Evolutionary conservation across 2,797 vertebrate species (phyloP).

Genomic region (Sylvilagus floridanus): DNA sequence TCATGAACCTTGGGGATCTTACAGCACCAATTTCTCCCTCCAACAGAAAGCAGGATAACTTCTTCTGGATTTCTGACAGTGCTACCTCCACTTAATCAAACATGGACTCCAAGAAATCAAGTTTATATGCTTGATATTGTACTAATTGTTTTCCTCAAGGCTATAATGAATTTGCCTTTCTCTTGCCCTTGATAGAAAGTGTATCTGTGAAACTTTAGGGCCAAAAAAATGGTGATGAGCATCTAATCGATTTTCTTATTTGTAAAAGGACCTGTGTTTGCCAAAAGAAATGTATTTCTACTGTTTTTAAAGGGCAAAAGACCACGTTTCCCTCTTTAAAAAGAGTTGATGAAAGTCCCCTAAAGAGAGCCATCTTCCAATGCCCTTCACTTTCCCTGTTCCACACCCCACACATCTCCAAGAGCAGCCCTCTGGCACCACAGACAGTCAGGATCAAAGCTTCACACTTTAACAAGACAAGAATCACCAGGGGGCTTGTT

Average conservation of each 20-base stretch:
- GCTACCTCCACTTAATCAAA: neutral
- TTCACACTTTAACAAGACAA: neutral
- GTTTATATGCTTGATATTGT: neutral
- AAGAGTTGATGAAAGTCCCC: neutral
- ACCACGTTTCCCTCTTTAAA: neutral
- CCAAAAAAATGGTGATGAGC: neutral
- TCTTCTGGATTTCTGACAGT: neutral
- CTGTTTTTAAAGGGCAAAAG: neutral
- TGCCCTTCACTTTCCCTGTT: neutral
- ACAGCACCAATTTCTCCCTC: neutral
- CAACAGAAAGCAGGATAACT: neutral
- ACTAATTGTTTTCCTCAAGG: constrained; percentile 65
- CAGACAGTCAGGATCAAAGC: neutral
- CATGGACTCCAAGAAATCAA: neutral
- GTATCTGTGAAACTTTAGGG: constrained; percentile 23
- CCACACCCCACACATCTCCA: neutral
- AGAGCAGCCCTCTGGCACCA: neutral
- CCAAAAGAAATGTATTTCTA: neutral
- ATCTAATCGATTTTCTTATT: neutral
- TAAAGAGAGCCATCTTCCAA: neutral
- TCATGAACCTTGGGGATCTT: neutral
- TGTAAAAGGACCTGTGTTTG: neutral
- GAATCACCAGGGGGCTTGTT: neutral
- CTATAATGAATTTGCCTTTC: constrained; percentile 53
- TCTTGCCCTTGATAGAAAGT: constrained; percentile 22